phyloP scores from a whole-genome alignment of 2,113 vertebrate genomes.

The Takifugu bimaculatus region DNA sequence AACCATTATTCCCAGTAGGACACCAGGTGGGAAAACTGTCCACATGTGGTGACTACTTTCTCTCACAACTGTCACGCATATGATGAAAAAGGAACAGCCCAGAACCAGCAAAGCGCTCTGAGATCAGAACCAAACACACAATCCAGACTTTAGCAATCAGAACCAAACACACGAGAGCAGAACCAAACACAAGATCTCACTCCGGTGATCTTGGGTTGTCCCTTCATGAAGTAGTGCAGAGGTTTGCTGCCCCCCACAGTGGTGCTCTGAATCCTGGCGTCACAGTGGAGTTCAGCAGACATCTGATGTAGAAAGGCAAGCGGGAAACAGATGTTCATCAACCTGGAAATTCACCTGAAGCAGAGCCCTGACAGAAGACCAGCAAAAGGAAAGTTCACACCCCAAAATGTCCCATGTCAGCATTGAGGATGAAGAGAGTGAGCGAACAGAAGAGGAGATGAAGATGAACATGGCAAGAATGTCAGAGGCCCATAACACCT shows the following conservation, averaged over 20 bases:
- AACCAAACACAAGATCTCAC: slow-evolving; percentile 43
- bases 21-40: neutral
- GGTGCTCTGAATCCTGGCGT: slow-evolving; percentile 18
- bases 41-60: fast-evolving
- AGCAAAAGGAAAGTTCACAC: too few species aligned
- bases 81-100: slow-evolving; percentile 22
- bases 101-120: slow-evolving; percentile 40
- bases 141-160: neutral
- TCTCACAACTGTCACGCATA: neutral
- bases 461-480: neutral
- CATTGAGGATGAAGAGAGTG: neutral
- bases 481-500: neutral
- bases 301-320: slow-evolving; percentile 30
- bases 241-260: slow-evolving; percentile 66
- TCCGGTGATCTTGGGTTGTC: slow-evolving; percentile 67
- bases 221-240: slow-evolving; percentile 72
- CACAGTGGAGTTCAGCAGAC: slow-evolving; percentile 38
- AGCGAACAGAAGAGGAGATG: neutral
- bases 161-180: neutral
- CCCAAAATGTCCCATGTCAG: neutral
- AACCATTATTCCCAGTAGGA: slow-evolving; percentile 59
- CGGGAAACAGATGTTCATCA: neutral
- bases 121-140: slow-evolving; percentile 2
- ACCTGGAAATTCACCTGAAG: too few species aligned
- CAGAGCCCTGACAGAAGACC: too few species aligned